Conservation (phyloP, 1,140 invertebrate genomes). For the Coelopa frigida region DNA sequence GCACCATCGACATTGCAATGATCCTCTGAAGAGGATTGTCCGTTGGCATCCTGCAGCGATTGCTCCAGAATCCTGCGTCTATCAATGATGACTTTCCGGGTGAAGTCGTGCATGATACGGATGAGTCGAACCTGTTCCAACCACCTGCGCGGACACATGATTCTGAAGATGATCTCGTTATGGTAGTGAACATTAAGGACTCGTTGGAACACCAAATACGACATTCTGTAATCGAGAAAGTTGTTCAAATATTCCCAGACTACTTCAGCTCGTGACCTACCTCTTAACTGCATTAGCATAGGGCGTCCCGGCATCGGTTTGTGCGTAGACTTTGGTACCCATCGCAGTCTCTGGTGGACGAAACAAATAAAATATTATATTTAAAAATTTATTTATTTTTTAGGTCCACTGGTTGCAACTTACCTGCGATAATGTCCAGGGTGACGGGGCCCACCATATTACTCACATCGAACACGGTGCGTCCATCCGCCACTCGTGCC, state of each 20-base stretch:
- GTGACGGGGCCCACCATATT: conserved; percentile 25
- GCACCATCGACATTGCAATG: no score
- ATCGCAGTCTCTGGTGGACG: conserved; percentile 78
- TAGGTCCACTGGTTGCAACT: neutral
- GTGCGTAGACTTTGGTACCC: conserved; percentile 69
- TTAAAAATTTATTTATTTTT: conserved; percentile 42
- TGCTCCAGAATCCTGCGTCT: no score
- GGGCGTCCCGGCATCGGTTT: conserved; percentile 56
- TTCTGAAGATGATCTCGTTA: conserved; percentile 27
- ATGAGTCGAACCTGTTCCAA: conserved; percentile 51
- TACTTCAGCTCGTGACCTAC: no score
- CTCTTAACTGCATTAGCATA: conserved; percentile 64
- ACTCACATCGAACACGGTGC: conserved; percentile 22
- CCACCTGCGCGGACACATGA: conserved; percentile 39
- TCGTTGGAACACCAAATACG: conserved; percentile 27
- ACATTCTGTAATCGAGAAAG: conserved; percentile 21
- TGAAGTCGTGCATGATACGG: conserved; percentile 60
- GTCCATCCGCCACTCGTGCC: conserved; percentile 24
- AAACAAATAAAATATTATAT: conserved; percentile 38
- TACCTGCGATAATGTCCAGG: conserved; percentile 31
- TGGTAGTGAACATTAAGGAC: conserved; percentile 25
- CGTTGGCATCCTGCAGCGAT: no score
- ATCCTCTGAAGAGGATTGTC: no score
- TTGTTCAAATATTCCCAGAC: no score
- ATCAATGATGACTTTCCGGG: conserved; percentile 49